Conservation (phyloP, 1,140 invertebrate species). For the Drosophila suzukii region DNA sequence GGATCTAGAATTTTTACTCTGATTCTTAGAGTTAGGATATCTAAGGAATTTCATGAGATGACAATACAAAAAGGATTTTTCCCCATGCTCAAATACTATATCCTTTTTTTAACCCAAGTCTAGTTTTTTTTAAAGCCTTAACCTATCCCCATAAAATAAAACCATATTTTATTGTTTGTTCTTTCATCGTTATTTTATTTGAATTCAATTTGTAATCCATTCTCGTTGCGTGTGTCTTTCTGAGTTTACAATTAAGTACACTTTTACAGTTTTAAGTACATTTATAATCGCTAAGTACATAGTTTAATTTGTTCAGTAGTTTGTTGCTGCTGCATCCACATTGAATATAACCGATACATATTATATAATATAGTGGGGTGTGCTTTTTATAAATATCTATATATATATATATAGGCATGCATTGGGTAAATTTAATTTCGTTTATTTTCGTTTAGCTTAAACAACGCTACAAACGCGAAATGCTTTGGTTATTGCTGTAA, state of each 20-base stretch:
- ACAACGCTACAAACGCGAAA: constrained; percentile 54
- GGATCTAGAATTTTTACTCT: no score
- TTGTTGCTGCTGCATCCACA: constrained; percentile 22
- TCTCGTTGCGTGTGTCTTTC: constrained; percentile 29
- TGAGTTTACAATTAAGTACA: constrained; percentile 43
- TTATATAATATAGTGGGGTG: constrained; percentile 12
- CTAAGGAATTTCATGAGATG: no score
- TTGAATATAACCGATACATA: constrained; percentile 21
- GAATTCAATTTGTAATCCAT: constrained; percentile 49
- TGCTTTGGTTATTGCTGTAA: constrained; percentile 82
- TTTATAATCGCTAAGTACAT: constrained; percentile 28
- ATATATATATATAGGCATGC: constrained; percentile 31
- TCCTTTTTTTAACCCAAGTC: no score
- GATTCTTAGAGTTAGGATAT: no score
- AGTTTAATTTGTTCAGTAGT: constrained; percentile 44
- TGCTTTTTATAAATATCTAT: constrained; percentile 9
- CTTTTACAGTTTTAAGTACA: constrained; percentile 26
- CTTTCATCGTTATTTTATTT: constrained; percentile 43
- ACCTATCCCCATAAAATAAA: not conserved
- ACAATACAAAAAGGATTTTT: no score
- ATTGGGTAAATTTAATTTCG: constrained; percentile 32
- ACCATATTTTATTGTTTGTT: not conserved
- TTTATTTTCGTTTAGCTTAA: constrained; percentile 37
- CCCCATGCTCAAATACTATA: no score
- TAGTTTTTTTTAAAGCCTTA: no score